These are phyloP conservation scores for Argyresthia goedartella DNA, from an alignment of 2,888 invertebrate genomes.

Conservation along the genomic window DNA sequence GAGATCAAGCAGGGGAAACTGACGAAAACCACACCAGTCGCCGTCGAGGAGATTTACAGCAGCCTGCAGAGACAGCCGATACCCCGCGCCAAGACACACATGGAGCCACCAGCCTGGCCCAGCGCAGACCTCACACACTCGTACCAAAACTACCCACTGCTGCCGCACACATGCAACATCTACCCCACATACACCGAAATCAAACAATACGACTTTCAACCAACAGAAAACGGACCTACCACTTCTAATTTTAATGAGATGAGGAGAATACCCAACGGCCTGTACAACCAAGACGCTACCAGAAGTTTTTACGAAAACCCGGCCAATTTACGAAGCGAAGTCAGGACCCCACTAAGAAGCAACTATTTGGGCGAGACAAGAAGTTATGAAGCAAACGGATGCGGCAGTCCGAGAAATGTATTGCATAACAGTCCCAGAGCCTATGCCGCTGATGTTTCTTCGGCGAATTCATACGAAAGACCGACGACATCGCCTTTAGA, in stretches of 20 bases:
- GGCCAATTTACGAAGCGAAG: slow-evolving; percentile 31
- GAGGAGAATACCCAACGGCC: slow-evolving; percentile 9
- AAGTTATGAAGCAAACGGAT: slow-evolving; percentile 38
- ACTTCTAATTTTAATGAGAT: not conserved
- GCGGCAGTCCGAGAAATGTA: slow-evolving; percentile 49
- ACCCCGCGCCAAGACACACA: slow-evolving; percentile 77
- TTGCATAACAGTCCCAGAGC: slow-evolving; percentile 46
- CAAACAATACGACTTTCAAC: slow-evolving; percentile 44
- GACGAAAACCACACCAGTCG: slow-evolving; percentile 65
- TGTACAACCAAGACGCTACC: slow-evolving; percentile 35
- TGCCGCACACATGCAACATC: slow-evolving; percentile 44
- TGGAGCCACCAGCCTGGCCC: slow-evolving; percentile 67
- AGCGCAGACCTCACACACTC: slow-evolving; percentile 55
- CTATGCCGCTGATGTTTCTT: slow-evolving; percentile 32
- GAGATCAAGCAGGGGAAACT: slow-evolving; percentile 89
- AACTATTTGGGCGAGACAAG: slow-evolving; percentile 40
- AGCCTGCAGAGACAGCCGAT: slow-evolving; percentile 74
- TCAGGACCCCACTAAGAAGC: slow-evolving; percentile 34
- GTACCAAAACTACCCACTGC: slow-evolving; percentile 58
- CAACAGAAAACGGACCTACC: slow-evolving; percentile 21
- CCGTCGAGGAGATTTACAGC: slow-evolving; percentile 69
- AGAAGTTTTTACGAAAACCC: slow-evolving; percentile 56
- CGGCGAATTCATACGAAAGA: slow-evolving; percentile 34
- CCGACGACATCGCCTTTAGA: slow-evolving; percentile 20
- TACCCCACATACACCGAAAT: slow-evolving; percentile 59